phyloP scores from a whole-genome alignment of 2,113 vertebrate genomes.

The Anolis carolinensis region DNA sequence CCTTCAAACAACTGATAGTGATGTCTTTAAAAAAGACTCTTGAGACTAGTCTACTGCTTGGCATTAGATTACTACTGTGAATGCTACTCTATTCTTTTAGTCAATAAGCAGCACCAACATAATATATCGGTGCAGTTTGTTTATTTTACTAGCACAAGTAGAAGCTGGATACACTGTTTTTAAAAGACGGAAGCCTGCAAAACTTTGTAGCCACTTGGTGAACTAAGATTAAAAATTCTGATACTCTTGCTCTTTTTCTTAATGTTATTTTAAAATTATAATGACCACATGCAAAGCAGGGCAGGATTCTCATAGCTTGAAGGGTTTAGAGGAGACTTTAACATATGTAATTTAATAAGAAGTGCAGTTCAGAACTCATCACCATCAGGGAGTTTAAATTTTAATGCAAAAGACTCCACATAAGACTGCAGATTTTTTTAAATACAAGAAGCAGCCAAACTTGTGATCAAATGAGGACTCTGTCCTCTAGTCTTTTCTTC shows the following conservation, averaged over 20 bases:
- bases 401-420: neutral
- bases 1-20: neutral
- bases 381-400: neutral
- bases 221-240: neutral
- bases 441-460: neutral
- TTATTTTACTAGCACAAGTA: neutral
- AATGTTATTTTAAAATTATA: neutral
- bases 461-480: neutral
- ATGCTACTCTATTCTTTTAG: neutral
- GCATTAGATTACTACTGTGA: too few relatives aligned
- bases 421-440: neutral
- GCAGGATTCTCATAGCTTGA: neutral
- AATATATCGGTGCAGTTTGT: neutral
- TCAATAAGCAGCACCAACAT: neutral
- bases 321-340: neutral
- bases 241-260: neutral
- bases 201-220: neutral
- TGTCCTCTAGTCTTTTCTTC: neutral
- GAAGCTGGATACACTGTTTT: neutral
- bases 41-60: too few relatives aligned
- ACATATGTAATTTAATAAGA: neutral
- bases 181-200: constrained; percentile 3
- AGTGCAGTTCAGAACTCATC: neutral
- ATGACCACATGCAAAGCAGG: neutral
- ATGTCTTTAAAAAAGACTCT: neutral